Evolutionary conservation across 2,113 vertebrate species (phyloP), one percentile per base, ranked within the genome.

Genomic region (Triplophysa dalaica): DNA sequence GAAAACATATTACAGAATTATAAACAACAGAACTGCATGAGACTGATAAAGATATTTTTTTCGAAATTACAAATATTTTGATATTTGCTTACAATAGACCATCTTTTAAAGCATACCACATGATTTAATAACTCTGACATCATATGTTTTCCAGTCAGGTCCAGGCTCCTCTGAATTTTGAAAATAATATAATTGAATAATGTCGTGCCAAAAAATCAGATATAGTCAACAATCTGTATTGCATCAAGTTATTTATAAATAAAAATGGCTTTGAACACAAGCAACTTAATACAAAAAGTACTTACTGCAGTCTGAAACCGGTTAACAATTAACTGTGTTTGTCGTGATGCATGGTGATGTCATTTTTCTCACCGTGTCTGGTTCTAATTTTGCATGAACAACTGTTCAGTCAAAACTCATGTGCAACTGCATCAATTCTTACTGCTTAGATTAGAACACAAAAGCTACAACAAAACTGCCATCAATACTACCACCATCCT

Each of bases 241-340:
- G 45, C 13, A 48, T 13, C 2, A 14, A 48, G 10, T 56, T 56
- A n/a, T 60, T 61, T n/a, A 43, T 61, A 62, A 8, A 33, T 43
- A 75, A 75, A 56, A 43, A 43, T 41, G 26, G 12, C 12, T 48
- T 48, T 48, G 9, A 48, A 48, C 45, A 61, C 72, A 58, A 75
- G n/a, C 48, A 75, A 75, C 45, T 48, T 48, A 48, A 11, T 3
- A n/a, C 21, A 60, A 11, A 73, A 41, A 62, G 61, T 63, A 63
- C 61, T 63, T 33, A n/a, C n/a, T n/a, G n/a, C n/a, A n/a, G n/a
- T n/a, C n/a, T n/a, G n/a, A n/a, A n/a, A n/a, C n/a, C n/a, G n/a
- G n/a, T n/a, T n/a, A n/a, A n/a, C n/a, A n/a, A n/a, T n/a, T n/a
- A n/a, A n/a, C n/a, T n/a, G n/a, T n/a, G 45, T 48, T 48, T 48